These are phyloP conservation scores for Amphipoea oculea DNA, from an alignment of 2,888 invertebrate species.

Conservation along the genomic window DNA sequence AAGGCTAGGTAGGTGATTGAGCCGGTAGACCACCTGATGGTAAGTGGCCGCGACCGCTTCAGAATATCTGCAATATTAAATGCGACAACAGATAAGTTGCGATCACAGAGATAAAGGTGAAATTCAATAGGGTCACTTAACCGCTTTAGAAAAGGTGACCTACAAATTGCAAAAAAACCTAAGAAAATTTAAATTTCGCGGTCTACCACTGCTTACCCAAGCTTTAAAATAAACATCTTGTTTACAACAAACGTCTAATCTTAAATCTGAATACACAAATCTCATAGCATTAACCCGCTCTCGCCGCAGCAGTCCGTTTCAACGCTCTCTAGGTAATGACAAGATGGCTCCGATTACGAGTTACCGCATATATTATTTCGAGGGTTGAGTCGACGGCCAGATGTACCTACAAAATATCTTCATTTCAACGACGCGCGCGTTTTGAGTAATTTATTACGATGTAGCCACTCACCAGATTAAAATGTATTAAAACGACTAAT, in stretches of 20 bases:
- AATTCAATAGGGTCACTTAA: background rate
- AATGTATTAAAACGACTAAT: too few species aligned
- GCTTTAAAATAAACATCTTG: constrained; percentile 13
- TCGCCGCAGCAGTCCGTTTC: constrained; percentile 29
- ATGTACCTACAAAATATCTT: constrained; percentile 39
- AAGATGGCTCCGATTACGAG: constrained; percentile 50
- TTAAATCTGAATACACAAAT: constrained; percentile 39
- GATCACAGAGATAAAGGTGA: background rate
- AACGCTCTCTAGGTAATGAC: constrained; percentile 53
- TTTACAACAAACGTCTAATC: constrained; percentile 27
- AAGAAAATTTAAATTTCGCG: too few species aligned
- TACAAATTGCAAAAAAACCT: too few species aligned
- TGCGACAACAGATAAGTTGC: background rate
- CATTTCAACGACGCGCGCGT: constrained; percentile 30
- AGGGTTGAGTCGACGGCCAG: constrained; percentile 33
- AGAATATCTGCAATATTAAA: background rate
- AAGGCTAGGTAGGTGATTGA: background rate
- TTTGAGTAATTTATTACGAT: too few species aligned
- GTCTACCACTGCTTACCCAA: background rate
- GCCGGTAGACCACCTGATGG: background rate
- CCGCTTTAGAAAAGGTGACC: background rate
- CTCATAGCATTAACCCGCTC: constrained; percentile 27
- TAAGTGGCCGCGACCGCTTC: background rate
- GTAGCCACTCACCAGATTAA: too few species aligned
- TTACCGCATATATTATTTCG: constrained; percentile 50